Evolutionary conservation across 2,113 vertebrate genomes (phyloP), one percentile per base, ranked within the genome.

Genomic region (Piliocolobus tephrosceles): DNA sequence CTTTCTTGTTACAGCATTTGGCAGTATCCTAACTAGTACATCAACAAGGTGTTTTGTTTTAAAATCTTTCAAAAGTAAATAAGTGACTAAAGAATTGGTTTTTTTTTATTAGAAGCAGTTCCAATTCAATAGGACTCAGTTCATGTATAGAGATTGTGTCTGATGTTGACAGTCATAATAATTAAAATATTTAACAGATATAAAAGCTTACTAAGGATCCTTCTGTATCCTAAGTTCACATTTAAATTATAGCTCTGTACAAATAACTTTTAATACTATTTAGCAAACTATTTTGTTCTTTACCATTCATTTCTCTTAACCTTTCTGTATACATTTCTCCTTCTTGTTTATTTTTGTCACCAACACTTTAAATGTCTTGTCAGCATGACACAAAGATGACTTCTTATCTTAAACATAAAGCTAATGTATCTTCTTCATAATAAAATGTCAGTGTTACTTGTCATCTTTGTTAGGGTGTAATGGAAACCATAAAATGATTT

Each of bases 311-410:
- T 90, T 93, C 84, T 90, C 47, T 84, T 94, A 95, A 97, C 84
- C 55, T 95, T 75, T 85, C 57, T 88, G 47, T 82, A 95, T 52
- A 79, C 17, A 85, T 61, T 88, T 73, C 61, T 91, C 55, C 66
- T 96, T 43, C 92, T 91, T 90, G n/a, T 32, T 81, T 97, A 95
- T 97, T 98, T 97, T 96, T 95, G 73, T 95, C 50, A 70, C 61
- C 22, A 91, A 94, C 58, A 97, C 35, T 93, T 96, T 94, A 96
- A 98, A 97, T 95, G 82, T 95, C 92, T 96, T 93, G 47, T 82
- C 88, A 94, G n/a, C 43, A 95, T 38, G 92, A 88, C 90, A 94
- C 66, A 93, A 84, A 75, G 93, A 95, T 73, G 82, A 91, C 70
- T 87, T 87, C 43, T 97, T 95, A 88, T 72, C 79, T 94, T 94